A percentile compares a stretch with the other conserved stretches of the same genome.
Evolutionary conservation across 2,113 vertebrate species (phyloP).

Genomic region (Thalassarche chlororhynchos): DNA sequence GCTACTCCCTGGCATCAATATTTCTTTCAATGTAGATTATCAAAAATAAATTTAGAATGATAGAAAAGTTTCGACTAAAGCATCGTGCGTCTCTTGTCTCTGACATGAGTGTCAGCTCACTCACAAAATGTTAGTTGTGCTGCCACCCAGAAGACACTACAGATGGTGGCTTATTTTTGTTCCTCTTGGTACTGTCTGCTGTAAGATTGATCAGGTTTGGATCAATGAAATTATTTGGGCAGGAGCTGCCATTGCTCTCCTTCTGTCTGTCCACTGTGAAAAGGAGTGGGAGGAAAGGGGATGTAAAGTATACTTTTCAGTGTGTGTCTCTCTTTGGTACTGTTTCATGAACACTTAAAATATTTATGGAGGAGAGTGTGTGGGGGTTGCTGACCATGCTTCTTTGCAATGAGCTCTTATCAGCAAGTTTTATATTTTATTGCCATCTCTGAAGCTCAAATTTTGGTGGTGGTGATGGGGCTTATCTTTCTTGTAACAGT

Average conservation of each 20-base stretch:
- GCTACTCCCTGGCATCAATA: not conserved
- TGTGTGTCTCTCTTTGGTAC: not conserved
- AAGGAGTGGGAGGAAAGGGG: not conserved
- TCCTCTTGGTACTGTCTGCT: slow-evolving; percentile 9
- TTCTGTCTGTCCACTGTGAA: slow-evolving; percentile 4
- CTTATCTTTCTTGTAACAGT: not conserved
- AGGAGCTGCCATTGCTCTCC: not conserved
- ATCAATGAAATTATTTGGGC: not conserved
- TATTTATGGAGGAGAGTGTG: not conserved
- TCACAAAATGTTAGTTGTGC: not conserved
- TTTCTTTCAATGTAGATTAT: slow-evolving; percentile 13
- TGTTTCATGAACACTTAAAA: not conserved
- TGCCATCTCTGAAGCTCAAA: not conserved
- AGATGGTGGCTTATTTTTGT: slow-evolving; percentile 35
- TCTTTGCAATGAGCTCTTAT: not conserved
- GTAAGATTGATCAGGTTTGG: slow-evolving; percentile 42
- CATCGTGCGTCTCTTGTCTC: not conserved
- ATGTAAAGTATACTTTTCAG: not conserved
- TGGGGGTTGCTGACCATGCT: not conserved
- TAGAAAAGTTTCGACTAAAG: slow-evolving; percentile 1
- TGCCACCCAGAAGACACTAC: not conserved
- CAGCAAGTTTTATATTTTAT: not conserved
- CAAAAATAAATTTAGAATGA: not conserved
- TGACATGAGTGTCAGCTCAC: slow-evolving; percentile 12
- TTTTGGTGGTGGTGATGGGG: not conserved